Evolutionary conservation across 2,797 vertebrate species (phyloP), one percentile per base, ranked within the genome.

Genomic region (Carduelis carduelis): DNA sequence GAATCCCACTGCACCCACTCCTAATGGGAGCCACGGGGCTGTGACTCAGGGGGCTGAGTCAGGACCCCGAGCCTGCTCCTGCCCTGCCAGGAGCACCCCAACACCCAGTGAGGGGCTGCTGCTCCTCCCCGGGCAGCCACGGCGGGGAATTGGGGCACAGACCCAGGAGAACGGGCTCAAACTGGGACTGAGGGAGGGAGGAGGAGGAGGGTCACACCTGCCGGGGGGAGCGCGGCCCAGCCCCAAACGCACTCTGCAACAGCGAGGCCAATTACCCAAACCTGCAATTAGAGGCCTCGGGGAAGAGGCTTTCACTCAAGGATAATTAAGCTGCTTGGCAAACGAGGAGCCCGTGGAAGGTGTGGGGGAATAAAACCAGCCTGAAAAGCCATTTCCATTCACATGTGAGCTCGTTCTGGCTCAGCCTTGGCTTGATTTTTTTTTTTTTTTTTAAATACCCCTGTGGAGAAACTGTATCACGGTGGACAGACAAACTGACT

Each of bases 271-370:
- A 95, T 97, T 94, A 89, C 28, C 44, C 49, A 55, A 88, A 83
- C 30, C 55, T 89, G 81, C 80, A 96, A 95, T 97, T 96, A 95
- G 16, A 94, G 70, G 76, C 53, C 59, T 41, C n/a, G 1, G 4
- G 79, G 83, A 69, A 90, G 80, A 95, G 83, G 72, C 74, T 95
- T 92, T 95, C 83, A 91, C 82, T 94, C 32, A 16, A 59, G 43
- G 52, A 32, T 89, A 85, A 94, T 97, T 93, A 93, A 91, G 32
- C 59, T 56, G 55, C 84, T 93, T 81, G 86, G 90, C 79, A 95
- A 96, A 74, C 0, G 7, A 84, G 43, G 28, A 82, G 63, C 32
- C 20, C 5, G 18, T 1, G 5, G 63, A 87, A 92, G 84, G 70
- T 75, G 87, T 18, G 46, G 22, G 65, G 85, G 50, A 35, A 71